phyloP scores from a whole-genome alignment of 2,113 vertebrate genomes.

The Motacilla alba region DNA sequence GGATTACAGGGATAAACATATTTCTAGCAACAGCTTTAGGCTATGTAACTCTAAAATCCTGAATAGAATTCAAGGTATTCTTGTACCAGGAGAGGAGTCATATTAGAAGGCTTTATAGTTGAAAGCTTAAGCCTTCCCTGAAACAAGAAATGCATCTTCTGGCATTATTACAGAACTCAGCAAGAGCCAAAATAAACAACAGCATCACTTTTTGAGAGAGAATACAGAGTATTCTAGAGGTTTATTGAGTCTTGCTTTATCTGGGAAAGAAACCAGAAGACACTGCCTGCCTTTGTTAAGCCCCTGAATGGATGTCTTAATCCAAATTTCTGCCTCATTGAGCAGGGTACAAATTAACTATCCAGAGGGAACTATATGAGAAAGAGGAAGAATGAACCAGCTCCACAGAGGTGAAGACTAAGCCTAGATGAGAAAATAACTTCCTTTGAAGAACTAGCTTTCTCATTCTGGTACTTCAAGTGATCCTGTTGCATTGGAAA shows the following conservation, averaged over 20 bases:
- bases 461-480: not conserved
- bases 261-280: conserved; percentile 19
- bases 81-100: not conserved
- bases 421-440: not conserved
- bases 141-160: conserved; percentile 9
- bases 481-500: not conserved
- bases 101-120: not conserved
- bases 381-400: not conserved
- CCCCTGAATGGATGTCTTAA: conserved; percentile 15
- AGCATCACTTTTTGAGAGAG: not conserved
- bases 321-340: conserved; percentile 35
- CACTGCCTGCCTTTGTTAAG: conserved; percentile 22
- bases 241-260: conserved; percentile 39
- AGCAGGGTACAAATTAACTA: conserved; percentile 41
- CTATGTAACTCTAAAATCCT: not conserved
- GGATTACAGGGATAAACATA: conserved; percentile 47
- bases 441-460: not conserved
- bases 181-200: not conserved
- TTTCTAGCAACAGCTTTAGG: conserved; percentile 33
- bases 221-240: not conserved
- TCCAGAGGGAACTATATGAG: not conserved
- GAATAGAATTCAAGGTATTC: conserved; percentile 20
- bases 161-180: not conserved
- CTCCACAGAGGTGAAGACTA: not conserved
- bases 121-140: not conserved